phyloP scores from a whole-genome alignment of 2,888 invertebrate species.

The Epiblema foenella region DNA sequence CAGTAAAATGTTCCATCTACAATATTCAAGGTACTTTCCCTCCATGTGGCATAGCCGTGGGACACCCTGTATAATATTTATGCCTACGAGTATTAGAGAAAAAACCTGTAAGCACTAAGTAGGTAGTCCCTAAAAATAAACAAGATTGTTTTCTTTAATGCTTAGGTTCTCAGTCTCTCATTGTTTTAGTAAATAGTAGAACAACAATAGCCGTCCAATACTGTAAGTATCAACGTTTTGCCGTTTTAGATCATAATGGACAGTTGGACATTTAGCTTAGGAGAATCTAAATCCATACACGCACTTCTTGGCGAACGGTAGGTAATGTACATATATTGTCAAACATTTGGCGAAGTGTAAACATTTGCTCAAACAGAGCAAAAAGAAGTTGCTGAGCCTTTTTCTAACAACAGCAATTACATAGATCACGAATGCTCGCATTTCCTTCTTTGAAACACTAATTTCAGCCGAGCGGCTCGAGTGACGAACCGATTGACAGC shows the following conservation, averaged over 20 bases:
- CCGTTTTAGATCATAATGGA: neutral
- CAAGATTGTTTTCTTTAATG: neutral
- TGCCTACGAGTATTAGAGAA: neutral
- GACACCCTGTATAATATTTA: no score
- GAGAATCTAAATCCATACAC: neutral
- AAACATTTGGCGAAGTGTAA: neutral
- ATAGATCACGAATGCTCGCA: conserved; percentile 30
- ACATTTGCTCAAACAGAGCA: conserved; percentile 7
- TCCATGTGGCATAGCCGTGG: no score
- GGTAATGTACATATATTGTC: neutral
- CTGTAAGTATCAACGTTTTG: neutral
- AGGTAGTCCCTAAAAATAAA: neutral
- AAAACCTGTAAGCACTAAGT: no score
- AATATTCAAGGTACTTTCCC: no score
- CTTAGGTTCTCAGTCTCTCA: neutral
- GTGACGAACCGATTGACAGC: conserved; percentile 36
- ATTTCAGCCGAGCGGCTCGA: conserved; percentile 26
- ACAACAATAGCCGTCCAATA: conserved; percentile 15
- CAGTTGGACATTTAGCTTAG: neutral
- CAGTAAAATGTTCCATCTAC: no score
- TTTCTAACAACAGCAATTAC: conserved; percentile 34
- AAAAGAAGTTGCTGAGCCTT: conserved; percentile 12
- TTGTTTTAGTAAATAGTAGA: conserved; percentile 15
- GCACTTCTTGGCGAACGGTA: neutral
- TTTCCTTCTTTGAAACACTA: conserved; percentile 33